These are phyloP conservation scores for Pedetes capensis DNA, from an alignment of 2,113 vertebrate genomes.

Conservation along the genomic window DNA sequence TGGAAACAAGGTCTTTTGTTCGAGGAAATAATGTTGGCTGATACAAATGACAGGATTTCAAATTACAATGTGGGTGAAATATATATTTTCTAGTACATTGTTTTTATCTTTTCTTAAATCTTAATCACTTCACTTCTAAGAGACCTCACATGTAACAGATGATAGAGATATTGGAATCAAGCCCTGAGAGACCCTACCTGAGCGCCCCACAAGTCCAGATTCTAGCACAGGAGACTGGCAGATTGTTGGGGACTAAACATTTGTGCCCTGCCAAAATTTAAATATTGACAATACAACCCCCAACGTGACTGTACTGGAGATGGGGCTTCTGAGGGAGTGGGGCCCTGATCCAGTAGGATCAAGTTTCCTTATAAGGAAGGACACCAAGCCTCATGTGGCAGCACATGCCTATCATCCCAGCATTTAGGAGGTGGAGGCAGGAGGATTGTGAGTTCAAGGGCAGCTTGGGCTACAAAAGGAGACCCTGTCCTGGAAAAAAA, in stretches of 20 bases:
- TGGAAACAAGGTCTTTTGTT: background rate
- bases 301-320: background rate
- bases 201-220: background rate
- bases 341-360: background rate
- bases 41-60: background rate
- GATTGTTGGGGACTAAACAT: background rate
- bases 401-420: background rate
- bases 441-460: background rate
- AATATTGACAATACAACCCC: background rate
- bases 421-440: background rate
- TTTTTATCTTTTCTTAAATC: slow-evolving; percentile 32
- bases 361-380: background rate
- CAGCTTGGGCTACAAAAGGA: background rate
- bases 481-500: background rate
- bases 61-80: background rate
- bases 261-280: background rate
- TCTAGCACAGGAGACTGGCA: background rate
- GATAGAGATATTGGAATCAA: background rate
- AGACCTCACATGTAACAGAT: background rate
- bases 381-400: background rate
- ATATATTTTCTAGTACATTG: background rate
- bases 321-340: background rate
- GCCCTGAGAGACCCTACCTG: background rate
- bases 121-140: background rate
- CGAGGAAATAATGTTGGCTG: slow-evolving; percentile 31